Conservation (phyloP, 1,140 invertebrate genomes). For the Saxidomus purpurata region DNA sequence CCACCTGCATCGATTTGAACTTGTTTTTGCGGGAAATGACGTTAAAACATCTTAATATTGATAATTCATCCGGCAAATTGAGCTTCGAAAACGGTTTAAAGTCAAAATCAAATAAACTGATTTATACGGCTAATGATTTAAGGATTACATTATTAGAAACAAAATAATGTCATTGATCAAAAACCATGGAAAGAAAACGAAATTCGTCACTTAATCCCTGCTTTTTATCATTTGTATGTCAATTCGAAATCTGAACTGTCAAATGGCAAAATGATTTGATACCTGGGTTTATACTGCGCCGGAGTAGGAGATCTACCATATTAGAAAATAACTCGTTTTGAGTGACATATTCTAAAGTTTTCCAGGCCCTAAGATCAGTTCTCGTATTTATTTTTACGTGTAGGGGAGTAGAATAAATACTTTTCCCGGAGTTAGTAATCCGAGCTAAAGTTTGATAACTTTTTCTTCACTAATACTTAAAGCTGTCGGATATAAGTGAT, state of each 20-base stretch:
- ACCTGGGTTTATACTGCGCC: conserved; percentile 49
- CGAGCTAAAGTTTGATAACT: conserved; percentile 64
- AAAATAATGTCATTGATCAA: conserved; percentile 68
- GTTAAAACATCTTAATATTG: conserved; percentile 51
- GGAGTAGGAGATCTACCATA: conserved; percentile 40
- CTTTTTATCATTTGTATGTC: conserved; percentile 66
- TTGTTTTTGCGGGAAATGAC: conserved; percentile 57
- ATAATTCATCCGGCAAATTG: conserved; percentile 49
- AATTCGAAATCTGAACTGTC: conserved; percentile 60
- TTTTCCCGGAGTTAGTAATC: conserved; percentile 58
- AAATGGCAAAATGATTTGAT: conserved; percentile 64
- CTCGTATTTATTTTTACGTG: conserved; percentile 64
- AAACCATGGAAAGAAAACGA: conserved; percentile 61
- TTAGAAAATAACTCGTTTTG: conserved; percentile 50
- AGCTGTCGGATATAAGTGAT: conserved; percentile 59
- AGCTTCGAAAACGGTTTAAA: conserved; percentile 59
- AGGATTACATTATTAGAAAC: conserved; percentile 69
- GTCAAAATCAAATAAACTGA: conserved; percentile 69
- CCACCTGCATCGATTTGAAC: conserved; percentile 67
- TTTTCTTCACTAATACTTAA: conserved; percentile 61
- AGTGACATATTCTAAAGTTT: conserved; percentile 58
- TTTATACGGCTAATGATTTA: conserved; percentile 65
- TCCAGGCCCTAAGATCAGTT: conserved; percentile 53
- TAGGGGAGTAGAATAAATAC: conserved; percentile 59
- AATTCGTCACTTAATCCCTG: conserved; percentile 57